Base-by-base conservation (phyloP, 1,140 invertebrate species). In the Pogonus chalceus region DNA sequence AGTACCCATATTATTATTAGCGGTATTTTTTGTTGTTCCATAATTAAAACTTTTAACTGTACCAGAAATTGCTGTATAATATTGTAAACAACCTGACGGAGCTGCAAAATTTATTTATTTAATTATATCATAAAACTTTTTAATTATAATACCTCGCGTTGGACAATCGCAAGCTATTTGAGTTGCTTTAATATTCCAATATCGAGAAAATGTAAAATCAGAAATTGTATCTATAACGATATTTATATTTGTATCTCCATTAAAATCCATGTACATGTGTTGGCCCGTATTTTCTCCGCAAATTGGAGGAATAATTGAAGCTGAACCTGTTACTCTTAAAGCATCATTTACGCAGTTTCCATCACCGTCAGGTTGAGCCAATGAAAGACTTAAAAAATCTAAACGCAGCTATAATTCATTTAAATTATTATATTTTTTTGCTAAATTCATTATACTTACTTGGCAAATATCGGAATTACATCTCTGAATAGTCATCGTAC, bases 261-360 rank as follows among this genome's bases (percentile, higher is more conserved):
- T 78, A 59, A 90, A 88, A 63, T 88, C 83, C 0, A 89, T 74
- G 56, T 88, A 90, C 4, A 90, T 79, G 65, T 90, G 88, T 67
- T 90, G 85, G 7, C 85, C 87, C 0, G 77, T 76, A 70, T 90
- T 89, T 62, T 87, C 82, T 7, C 89, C 89, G 67, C 89, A 92
- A 51, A 92, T 77, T 0, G 86, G 84, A 1, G 87, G 79, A 16
- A 73, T 67, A 0, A 79, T 79, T 39, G 81, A 76, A 7, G 75
- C 70, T 0, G 79, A 82, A 3, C 86, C 87, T 0, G 80, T 79
- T 18, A 90, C 74, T 3, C 78, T 77, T 37, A 91, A 66, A 4
- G 81, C 77, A 66, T 91, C 88, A 0, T 75, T 80, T 1, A 73
- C 67, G 65, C 88, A 92, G 35, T 73, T 73, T 1, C 88, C 88